These are phyloP conservation scores for Anser brachyrhynchus DNA, from an alignment of 2,113 vertebrate species.

Conservation along the genomic window DNA sequence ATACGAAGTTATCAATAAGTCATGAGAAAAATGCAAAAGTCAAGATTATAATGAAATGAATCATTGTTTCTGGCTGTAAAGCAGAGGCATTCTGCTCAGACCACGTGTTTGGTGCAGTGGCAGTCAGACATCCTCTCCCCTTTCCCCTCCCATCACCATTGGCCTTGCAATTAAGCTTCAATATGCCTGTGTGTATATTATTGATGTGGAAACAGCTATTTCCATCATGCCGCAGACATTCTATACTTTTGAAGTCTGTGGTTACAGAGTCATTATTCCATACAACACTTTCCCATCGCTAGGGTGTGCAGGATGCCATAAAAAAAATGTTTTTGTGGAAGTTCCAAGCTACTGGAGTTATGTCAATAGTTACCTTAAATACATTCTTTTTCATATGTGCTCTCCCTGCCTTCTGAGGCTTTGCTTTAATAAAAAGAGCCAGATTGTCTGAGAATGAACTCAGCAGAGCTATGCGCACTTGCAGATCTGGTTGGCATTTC, in stretches of 20 bases:
- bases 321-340: slow-evolving; percentile 42
- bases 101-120: background rate
- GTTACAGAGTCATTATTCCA: slow-evolving; percentile 48
- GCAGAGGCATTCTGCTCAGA: slow-evolving; percentile 8
- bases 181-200: slow-evolving; percentile 13
- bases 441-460: background rate
- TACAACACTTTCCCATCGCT: slow-evolving; percentile 50
- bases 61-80: slow-evolving; percentile 58
- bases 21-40: slow-evolving; percentile 64
- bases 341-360: slow-evolving; percentile 19
- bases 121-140: background rate
- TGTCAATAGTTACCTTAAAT: slow-evolving; percentile 19
- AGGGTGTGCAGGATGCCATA: slow-evolving; percentile 56
- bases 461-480: background rate
- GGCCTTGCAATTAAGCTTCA: slow-evolving; percentile 42
- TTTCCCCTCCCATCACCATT: background rate
- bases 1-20: slow-evolving; percentile 56
- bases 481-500: slow-evolving; percentile 14
- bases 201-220: slow-evolving; percentile 48
- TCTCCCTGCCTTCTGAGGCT: slow-evolving; percentile 7
- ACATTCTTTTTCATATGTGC: background rate
- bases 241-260: slow-evolving; percentile 64
- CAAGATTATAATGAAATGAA: slow-evolving; percentile 56
- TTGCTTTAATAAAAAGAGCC: background rate
- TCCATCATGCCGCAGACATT: slow-evolving; percentile 43